Evolutionary conservation across 1,140 invertebrate species (phyloP).

Genomic region (Zophobas morio): DNA sequence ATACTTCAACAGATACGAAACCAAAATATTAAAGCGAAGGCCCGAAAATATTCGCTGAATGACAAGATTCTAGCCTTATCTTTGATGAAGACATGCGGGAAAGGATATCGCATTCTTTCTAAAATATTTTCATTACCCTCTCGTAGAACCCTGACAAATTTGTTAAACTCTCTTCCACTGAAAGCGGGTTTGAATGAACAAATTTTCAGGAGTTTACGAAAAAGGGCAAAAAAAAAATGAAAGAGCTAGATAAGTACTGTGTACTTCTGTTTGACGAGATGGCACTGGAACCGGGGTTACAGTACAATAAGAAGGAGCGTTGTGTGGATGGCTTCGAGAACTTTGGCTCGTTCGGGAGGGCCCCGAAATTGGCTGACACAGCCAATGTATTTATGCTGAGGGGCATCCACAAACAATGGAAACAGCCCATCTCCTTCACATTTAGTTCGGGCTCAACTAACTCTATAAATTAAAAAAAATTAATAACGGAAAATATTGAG

Average conservation of each 20-base stretch:
- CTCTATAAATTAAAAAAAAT: conserved; percentile 46
- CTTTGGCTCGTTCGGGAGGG: conserved; percentile 50
- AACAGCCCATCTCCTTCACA: conserved; percentile 58
- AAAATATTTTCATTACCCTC: conserved; percentile 50
- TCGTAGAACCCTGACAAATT: conserved; percentile 49
- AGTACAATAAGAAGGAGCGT: conserved; percentile 33
- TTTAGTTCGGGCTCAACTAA: conserved; percentile 56
- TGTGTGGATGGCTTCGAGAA: conserved; percentile 55
- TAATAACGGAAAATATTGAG: conserved; percentile 50
- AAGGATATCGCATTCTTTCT: conserved; percentile 50
- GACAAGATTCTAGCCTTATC: no score
- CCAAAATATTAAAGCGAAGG: no score
- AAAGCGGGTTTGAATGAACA: conserved; percentile 58
- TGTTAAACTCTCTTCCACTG: conserved; percentile 50
- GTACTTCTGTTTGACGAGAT: conserved; percentile 57
- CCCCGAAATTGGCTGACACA: conserved; percentile 58
- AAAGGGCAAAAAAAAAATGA: conserved; percentile 37
- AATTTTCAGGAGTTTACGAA: conserved; percentile 38
- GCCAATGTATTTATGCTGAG: conserved; percentile 63
- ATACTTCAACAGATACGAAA: no score
- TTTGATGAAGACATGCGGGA: neutral
- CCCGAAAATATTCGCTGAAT: no score
- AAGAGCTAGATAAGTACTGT: conserved; percentile 8
- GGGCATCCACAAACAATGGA: conserved; percentile 60
- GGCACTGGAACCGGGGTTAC: conserved; percentile 23